Evolutionary conservation across 2,888 invertebrate genomes (phyloP).

Genomic region (Ophion ellenae): DNA sequence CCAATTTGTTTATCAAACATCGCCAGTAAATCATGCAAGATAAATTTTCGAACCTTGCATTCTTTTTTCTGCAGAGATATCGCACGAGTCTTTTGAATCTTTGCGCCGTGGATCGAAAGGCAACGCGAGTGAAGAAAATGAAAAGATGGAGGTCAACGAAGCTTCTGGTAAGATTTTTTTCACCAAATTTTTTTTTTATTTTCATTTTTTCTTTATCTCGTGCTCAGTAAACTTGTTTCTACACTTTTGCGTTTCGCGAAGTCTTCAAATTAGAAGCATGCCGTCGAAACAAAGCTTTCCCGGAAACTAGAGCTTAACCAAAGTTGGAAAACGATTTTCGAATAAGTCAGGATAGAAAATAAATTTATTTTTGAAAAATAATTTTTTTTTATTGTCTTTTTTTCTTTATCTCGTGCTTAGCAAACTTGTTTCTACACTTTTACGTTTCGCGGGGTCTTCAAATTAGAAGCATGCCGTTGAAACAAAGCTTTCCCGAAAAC

Average conservation of each 20-base stretch:
- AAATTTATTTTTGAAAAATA: too few species aligned
- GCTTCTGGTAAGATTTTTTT: slow-evolving; percentile 48
- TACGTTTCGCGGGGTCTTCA: neutral
- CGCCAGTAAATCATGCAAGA: neutral
- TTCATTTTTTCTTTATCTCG: neutral
- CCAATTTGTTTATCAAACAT: neutral
- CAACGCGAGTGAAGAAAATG: slow-evolving; percentile 24
- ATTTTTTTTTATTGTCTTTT: neutral
- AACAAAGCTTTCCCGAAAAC: neutral
- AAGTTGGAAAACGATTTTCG: neutral
- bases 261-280: neutral
- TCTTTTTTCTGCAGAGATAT: slow-evolving; percentile 22
- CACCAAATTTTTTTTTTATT: neutral
- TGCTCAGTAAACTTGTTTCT: neutral
- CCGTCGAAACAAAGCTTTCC: neutral
- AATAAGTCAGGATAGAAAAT: neutral
- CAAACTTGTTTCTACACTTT: neutral
- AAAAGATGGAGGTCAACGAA: slow-evolving; percentile 56
- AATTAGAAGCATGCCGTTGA: neutral
- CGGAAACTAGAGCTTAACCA: neutral
- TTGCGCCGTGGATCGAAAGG: slow-evolving; percentile 29
- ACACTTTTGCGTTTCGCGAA: neutral
- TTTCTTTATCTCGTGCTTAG: neutral
- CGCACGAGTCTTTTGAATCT: slow-evolving; percentile 28
- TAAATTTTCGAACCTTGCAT: neutral